phyloP scores from a whole-genome alignment of 2,113 vertebrate species.

The Calonectris borealis region DNA sequence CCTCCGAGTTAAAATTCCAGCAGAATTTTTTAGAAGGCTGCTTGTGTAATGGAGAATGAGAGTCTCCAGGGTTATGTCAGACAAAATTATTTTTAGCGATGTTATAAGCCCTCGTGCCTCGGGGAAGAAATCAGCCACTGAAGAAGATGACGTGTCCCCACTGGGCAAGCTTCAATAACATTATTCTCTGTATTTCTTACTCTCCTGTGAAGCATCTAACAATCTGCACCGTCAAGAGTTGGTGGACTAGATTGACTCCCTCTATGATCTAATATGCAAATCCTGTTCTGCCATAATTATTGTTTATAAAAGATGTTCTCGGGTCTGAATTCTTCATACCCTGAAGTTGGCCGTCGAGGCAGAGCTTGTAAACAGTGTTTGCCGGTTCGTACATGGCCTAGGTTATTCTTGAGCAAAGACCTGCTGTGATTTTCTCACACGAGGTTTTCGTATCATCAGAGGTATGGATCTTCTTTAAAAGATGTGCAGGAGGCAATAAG shows the following conservation, averaged over 20 bases:
- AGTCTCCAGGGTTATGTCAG: conserved; percentile 55
- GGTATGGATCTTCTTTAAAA: not conserved
- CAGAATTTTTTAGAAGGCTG: conserved; percentile 21
- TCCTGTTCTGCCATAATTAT: not conserved
- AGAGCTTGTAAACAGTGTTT: not conserved
- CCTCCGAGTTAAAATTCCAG: not conserved
- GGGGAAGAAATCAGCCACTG: conserved; percentile 39
- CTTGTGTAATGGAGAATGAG: not conserved
- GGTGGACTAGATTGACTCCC: not conserved
- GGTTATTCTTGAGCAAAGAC: not conserved
- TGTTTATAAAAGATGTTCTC: not conserved
- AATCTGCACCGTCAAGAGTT: not conserved
- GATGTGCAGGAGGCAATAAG: not conserved
- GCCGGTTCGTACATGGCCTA: not conserved
- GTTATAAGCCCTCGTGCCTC: conserved; percentile 38
- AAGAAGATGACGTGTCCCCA: conserved; percentile 50
- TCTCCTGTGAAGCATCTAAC: not conserved
- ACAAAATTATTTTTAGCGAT: conserved; percentile 56
- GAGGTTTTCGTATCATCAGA: not conserved
- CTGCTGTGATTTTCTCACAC: fast-evolving
- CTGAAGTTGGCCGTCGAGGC: not conserved
- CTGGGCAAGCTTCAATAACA: conserved; percentile 33
- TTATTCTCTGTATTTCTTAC: conserved; percentile 4
- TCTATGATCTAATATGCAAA: not conserved
- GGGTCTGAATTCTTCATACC: not conserved